Base-by-base conservation (phyloP, 2,797 vertebrate genomes). In the Acrossocheilus wenchowensis region DNA sequence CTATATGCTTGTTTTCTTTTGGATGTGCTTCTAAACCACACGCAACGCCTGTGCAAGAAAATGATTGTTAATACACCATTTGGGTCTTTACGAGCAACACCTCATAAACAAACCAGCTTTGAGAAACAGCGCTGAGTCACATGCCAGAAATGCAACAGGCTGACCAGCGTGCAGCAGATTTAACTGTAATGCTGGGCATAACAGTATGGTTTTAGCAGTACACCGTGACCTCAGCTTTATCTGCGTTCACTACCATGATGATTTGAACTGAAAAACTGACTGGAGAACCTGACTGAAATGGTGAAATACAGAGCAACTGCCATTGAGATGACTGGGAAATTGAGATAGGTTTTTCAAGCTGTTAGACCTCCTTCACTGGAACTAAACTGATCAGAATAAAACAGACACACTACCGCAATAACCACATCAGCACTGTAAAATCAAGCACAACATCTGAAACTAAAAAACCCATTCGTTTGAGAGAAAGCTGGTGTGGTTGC, bases 41-140 rank as follows among this genome's bases (percentile, higher is more conserved):
- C 91, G 90, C 90, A 92, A 93, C 92, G 93, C 93, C 93, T 94
- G 90, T 39, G 94, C 92, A 93, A 94, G 94, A 94, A 94, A 93
- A 93, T 92, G 89, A 94, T 93, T 94, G 93, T 94, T 94, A 93
- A 93, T 93, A 93, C 92, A 93, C 93, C 93, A 92, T 95, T 95
- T 94, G 92, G 86, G 91, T 91, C 91, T 94, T 94, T 93, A 95
- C 91, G 89, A 93, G 93, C 91, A 92, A 88, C 93, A 95, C 94
- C 94, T 95, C 91, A 69, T 95, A 95, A 96, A 95, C 89, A 93
- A 93, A 93, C 91, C 92, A 89, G 93, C 92, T 92, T 91, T 91
- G 92, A 92, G 92, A 91, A 93, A 89, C 68, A 92, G 89, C 87
- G 86, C 89, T 95, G 95, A 95, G 92, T 95, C 94, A 95, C 91